Evolutionary conservation across 2,113 vertebrate species (phyloP).

Genomic region (Amia ocellicauda): DNA sequence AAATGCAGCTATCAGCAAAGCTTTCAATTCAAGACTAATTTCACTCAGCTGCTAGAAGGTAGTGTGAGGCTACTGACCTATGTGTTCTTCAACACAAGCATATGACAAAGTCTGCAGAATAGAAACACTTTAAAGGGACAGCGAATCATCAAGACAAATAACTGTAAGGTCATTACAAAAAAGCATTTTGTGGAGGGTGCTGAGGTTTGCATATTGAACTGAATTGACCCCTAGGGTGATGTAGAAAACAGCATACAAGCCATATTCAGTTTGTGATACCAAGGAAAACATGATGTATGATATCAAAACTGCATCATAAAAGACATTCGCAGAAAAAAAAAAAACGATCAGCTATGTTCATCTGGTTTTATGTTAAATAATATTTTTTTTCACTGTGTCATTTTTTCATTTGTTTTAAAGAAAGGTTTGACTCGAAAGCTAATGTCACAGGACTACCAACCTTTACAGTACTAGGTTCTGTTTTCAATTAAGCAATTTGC

Average conservation of each 20-base stretch:
- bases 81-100: background rate
- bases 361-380: too few relatives aligned
- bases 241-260: background rate
- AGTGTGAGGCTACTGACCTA: background rate
- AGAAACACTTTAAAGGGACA: background rate
- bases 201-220: background rate
- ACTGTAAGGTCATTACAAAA: background rate
- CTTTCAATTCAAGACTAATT: too few relatives aligned
- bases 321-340: background rate
- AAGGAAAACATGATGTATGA: background rate
- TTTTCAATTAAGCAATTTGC: too few relatives aligned
- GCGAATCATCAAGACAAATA: background rate
- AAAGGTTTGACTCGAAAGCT: too few relatives aligned
- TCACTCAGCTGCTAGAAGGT: too few relatives aligned
- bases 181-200: too few relatives aligned
- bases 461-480: too few relatives aligned
- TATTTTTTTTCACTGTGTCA: too few relatives aligned
- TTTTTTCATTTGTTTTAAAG: too few relatives aligned
- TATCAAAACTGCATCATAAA: background rate
- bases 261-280: background rate
- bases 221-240: background rate
- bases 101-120: background rate
- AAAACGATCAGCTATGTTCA: too few relatives aligned
- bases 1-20: too few relatives aligned
- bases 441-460: too few relatives aligned